phyloP scores from a whole-genome alignment of 2,888 invertebrate species.

The Metellina segmentata region DNA sequence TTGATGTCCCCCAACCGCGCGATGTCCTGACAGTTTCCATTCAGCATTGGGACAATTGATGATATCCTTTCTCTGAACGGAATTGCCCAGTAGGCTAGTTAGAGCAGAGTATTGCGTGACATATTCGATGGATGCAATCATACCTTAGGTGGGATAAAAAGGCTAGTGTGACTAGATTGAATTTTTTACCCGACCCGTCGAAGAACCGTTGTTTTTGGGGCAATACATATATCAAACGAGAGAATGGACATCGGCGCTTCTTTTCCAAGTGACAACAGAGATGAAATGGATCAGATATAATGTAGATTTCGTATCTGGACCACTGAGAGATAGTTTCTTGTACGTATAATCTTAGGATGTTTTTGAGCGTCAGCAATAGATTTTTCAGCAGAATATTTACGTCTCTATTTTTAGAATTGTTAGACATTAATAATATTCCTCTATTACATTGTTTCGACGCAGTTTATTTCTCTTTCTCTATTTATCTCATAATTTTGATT shows the following conservation, averaged over 20 bases:
- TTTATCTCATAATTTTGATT: no score
- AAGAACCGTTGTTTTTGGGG: neutral
- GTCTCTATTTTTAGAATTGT: no score
- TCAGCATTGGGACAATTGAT: constrained; percentile 41
- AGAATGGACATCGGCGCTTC: neutral
- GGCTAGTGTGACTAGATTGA: constrained; percentile 4
- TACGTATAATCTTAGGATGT: no score
- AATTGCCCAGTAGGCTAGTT: neutral
- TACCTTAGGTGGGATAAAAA: neutral
- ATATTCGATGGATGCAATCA: neutral
- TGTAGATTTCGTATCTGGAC: no score
- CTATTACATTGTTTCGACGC: no score
- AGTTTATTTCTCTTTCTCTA: no score
- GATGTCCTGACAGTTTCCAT: neutral
- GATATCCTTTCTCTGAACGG: neutral
- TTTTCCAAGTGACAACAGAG: no score
- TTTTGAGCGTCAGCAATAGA: no score
- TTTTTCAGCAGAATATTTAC: no score
- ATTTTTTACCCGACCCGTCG: neutral
- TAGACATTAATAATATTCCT: no score
- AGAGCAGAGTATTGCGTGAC: constrained; percentile 11
- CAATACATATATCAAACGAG: neutral
- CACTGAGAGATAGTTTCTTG: no score
- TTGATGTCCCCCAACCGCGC: neutral
- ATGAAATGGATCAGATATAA: no score